A percentile compares a stretch with the other conserved stretches of the same genome.
Conservation (phyloP, 1,140 invertebrate species). For the Lethrus apterus region DNA sequence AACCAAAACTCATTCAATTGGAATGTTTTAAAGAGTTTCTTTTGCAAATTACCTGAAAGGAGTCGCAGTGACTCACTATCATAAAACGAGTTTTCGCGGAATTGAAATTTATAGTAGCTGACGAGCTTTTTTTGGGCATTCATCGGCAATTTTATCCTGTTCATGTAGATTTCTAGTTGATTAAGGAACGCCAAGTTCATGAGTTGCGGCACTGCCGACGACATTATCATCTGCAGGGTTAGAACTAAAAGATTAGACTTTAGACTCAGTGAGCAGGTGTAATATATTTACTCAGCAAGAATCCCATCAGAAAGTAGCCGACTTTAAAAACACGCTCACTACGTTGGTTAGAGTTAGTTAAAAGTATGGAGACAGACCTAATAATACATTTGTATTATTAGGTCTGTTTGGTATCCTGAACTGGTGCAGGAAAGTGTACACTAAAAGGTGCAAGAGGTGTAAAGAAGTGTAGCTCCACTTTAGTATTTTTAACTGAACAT, state of each 20-base stretch:
- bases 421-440: too few relatives aligned
- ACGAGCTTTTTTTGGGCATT: neutral
- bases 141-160: neutral
- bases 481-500: too few relatives aligned
- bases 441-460: too few relatives aligned
- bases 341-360: too few relatives aligned
- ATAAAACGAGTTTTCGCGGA: constrained; percentile 4
- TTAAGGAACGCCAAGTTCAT: constrained; percentile 6
- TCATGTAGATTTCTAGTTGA: constrained; percentile 7
- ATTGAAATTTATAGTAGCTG: neutral
- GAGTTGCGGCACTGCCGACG: neutral
- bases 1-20: too few relatives aligned
- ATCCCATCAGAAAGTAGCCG: constrained; percentile 5
- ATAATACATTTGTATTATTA: too few relatives aligned
- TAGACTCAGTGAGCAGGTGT: too few relatives aligned
- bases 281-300: neutral
- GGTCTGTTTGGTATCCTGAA: too few relatives aligned
- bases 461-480: too few relatives aligned
- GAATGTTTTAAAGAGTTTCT: too few relatives aligned
- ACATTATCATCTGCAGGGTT: constrained; percentile 7
- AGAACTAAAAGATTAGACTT: neutral
- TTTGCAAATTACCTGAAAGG: constrained; percentile 1
- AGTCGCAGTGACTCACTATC: neutral
- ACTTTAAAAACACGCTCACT: too few relatives aligned
- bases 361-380: too few relatives aligned